These are phyloP conservation scores for Xiphophorus hellerii DNA, from an alignment of 2,113 vertebrate genomes.

Conservation along the genomic window DNA sequence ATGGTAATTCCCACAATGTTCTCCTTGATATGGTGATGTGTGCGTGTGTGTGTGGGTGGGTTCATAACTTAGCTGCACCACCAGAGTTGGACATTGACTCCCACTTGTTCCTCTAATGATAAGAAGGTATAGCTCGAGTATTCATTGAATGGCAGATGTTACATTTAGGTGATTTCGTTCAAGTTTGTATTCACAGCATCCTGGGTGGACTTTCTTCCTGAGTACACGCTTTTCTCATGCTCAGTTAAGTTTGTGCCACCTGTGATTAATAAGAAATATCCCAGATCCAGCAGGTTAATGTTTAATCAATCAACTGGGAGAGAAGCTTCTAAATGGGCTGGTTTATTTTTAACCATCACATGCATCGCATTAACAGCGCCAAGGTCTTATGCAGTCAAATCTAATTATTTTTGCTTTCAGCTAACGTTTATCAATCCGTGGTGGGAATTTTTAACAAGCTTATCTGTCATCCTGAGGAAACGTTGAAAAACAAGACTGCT, in stretches of 20 bases:
- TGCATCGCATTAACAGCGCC: conserved; percentile 59
- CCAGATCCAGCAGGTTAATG: conserved; percentile 77
- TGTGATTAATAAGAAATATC: conserved; percentile 80
- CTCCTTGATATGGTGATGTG: conserved; percentile 51
- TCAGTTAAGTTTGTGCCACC: conserved; percentile 71
- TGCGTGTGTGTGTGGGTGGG: conserved; percentile 22
- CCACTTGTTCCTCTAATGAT: conserved; percentile 16
- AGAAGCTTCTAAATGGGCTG: conserved; percentile 63
- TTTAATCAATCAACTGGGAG: conserved; percentile 71
- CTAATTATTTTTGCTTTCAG: conserved; percentile 60
- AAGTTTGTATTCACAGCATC: not conserved
- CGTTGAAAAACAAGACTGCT: not conserved
- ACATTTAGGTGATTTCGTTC: conserved; percentile 42
- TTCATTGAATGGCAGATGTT: conserved; percentile 45
- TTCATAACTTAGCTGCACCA: conserved; percentile 39
- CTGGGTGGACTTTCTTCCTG: conserved; percentile 10
- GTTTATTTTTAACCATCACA: conserved; percentile 70
- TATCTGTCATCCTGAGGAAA: conserved; percentile 4
- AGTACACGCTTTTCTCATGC: conserved; percentile 46
- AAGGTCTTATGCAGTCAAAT: conserved; percentile 48
- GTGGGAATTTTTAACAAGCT: conserved; percentile 38
- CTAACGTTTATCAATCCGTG: conserved; percentile 55
- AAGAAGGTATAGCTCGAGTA: conserved; percentile 40
- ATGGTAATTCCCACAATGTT: conserved; percentile 75
- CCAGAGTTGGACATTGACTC: conserved; percentile 39